Conservation (phyloP, 1,140 invertebrate genomes). For the Conus ventricosus region DNA sequence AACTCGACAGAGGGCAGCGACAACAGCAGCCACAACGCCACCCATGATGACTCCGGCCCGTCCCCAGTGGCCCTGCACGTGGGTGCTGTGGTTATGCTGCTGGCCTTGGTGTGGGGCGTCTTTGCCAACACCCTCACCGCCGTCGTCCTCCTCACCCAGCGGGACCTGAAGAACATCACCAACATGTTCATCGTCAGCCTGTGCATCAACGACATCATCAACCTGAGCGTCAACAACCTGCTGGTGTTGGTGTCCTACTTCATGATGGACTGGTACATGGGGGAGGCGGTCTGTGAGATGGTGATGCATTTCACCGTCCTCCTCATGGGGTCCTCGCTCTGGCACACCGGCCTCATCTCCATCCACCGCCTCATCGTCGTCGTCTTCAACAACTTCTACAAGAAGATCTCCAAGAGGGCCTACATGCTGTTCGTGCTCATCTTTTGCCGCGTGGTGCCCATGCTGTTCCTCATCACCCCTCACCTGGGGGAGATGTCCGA, state of each 20-base stretch:
- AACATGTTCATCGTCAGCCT: conserved; percentile 73
- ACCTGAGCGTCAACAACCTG: conserved; percentile 71
- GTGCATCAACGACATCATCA: conserved; percentile 73
- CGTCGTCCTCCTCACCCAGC: conserved; percentile 58
- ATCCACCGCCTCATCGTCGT: conserved; percentile 74
- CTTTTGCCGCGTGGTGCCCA: conserved; percentile 67
- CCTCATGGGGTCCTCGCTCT: conserved; percentile 71
- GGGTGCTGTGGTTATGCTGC: conserved; percentile 64
- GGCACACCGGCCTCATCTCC: conserved; percentile 73
- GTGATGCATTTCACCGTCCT: conserved; percentile 70
- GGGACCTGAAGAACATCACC: conserved; percentile 69
- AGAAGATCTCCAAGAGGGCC: conserved; percentile 70
- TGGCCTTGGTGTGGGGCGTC: conserved; percentile 62
- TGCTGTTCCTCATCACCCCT: conserved; percentile 69
- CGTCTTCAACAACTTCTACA: conserved; percentile 71
- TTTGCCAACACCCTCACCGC: conserved; percentile 67
- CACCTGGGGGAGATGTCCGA: conserved; percentile 70
- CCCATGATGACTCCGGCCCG: conserved; percentile 40
- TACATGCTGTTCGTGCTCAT: conserved; percentile 71
- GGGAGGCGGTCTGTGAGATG: conserved; percentile 66
- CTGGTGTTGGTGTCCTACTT: conserved; percentile 72
- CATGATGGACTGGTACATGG: conserved; percentile 64
- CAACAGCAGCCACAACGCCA: background rate
- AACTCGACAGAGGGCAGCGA: background rate
- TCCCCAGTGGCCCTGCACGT: conserved; percentile 61